Evolutionary conservation across 2,888 invertebrate species (phyloP), one percentile per base, ranked within the genome.

Genomic region (Rhagium mordax): DNA sequence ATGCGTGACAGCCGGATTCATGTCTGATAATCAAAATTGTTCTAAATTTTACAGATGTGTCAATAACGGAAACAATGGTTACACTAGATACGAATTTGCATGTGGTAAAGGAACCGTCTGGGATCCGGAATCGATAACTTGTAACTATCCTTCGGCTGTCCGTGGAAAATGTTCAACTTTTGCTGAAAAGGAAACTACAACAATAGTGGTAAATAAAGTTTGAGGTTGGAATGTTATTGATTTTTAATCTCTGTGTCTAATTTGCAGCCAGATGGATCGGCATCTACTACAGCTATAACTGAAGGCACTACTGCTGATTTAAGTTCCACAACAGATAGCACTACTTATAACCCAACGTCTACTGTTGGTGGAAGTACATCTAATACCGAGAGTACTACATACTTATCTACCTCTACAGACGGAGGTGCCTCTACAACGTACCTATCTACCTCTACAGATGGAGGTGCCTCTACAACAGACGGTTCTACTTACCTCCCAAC

Each of bases 11-110:
- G 93, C 93, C 85, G 95, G 95, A 61, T 95, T 94, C 85, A 90
- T 92, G 82, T 91, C 92, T 13, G 92, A 95, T 85, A 89, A 90
- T 49, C 87, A 88, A 47, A 90, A 94, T 82, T 95, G 95, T 83
- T 91, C 89, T 76, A 93, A 92, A 84, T 95, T 95, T 88, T 94
- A 93, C 84, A 90, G 94, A 77, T 95, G 95, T 86, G 94, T 94
- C 18, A 89, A 89, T 70, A 89, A 91, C 82, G 91, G 91, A 0
- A 87, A 89, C 16, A 74, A 65, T 15, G 72, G 71, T 2, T 93
- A 89, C 80, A 92, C 88, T 51, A 92, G 90, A 86, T 93, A 90
- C 83, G 89, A 92, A 82, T 94, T 93, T 83, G 90, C 91, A 55
- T 94, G 94, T 82, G 90, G 91, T 13, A 90, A 91, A 74, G 93